A percentile compares a stretch with the other conserved stretches of the same genome.
phyloP scores from a whole-genome alignment of 2,888 invertebrate species.

The Drosophila pegasa region DNA sequence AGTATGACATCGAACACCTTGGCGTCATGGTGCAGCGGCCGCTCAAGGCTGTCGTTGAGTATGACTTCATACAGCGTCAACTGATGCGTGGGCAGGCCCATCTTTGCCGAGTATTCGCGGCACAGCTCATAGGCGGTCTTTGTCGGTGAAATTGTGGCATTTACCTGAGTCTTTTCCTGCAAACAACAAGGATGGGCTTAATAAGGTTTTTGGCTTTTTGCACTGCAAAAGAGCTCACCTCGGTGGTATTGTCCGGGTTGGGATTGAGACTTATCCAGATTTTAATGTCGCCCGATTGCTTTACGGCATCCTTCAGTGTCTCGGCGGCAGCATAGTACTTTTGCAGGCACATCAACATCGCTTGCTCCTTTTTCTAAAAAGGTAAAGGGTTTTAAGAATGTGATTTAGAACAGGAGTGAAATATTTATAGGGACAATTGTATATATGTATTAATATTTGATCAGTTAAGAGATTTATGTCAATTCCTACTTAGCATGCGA shows the following conservation, averaged over 20 bases:
- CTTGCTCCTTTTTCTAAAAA: conserved; percentile 87
- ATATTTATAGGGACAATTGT: neutral
- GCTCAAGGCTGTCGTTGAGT: conserved; percentile 89
- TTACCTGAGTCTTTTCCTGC: conserved; percentile 84
- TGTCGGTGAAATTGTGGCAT: conserved; percentile 88
- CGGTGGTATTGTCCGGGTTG: conserved; percentile 88
- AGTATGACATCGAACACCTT: conserved; percentile 86
- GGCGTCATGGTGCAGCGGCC: conserved; percentile 92
- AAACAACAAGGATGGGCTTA: conserved; percentile 3
- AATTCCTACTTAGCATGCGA: neutral
- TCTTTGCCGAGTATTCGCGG: conserved; percentile 89
- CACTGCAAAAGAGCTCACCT: conserved; percentile 84
- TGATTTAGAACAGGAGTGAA: neutral
- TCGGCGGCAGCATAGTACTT: conserved; percentile 88
- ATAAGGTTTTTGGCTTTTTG: neutral
- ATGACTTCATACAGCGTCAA: conserved; percentile 93
- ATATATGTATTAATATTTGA: neutral
- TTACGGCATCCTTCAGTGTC: conserved; percentile 87
- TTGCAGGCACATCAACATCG: conserved; percentile 90
- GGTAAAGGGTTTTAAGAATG: neutral
- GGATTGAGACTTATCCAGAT: conserved; percentile 88
- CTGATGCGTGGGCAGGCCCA: conserved; percentile 88
- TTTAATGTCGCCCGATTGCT: conserved; percentile 91
- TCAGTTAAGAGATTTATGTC: neutral
- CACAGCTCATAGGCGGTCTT: conserved; percentile 92